Conservation (phyloP, 2,888 invertebrate species). For the Tetragnatha montana region DNA sequence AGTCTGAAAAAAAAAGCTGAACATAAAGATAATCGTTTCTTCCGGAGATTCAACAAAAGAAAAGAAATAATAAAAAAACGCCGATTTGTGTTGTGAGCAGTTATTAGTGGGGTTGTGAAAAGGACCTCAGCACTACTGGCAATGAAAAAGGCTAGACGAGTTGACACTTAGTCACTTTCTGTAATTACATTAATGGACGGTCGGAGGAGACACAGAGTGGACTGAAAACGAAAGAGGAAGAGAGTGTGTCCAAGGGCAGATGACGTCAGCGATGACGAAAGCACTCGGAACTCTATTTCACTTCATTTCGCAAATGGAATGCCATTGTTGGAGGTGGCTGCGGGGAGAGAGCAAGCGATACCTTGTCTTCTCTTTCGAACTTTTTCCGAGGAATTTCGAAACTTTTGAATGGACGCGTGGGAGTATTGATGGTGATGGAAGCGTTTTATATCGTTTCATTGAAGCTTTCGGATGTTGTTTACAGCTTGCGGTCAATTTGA, state of each 20-base stretch:
- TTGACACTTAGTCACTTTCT: constrained; percentile 31
- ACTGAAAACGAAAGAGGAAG: constrained; percentile 5
- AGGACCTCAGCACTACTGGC: background rate
- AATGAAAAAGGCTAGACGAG: background rate
- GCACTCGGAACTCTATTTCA: constrained; percentile 19
- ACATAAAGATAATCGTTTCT: background rate
- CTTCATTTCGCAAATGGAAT: constrained; percentile 10
- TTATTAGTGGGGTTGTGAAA: background rate
- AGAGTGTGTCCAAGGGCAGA: constrained; percentile 19
- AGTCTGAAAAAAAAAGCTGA: background rate
- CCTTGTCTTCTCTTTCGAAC: background rate
- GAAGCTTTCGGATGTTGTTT: background rate
- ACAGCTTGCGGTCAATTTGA: constrained; percentile 10
- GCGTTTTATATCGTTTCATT: background rate
- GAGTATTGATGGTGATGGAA: constrained; percentile 7
- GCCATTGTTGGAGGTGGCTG: background rate
- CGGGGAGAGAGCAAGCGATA: background rate
- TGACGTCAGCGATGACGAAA: constrained; percentile 34
- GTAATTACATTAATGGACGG: constrained; percentile 43
- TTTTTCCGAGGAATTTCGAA: background rate
- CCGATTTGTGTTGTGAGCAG: background rate
- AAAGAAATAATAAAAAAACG: background rate
- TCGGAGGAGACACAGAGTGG: constrained; percentile 10
- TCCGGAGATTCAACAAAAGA: background rate
- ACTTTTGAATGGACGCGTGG: background rate